phyloP scores from a whole-genome alignment of 92 coral and sea anemone species.

The Blastomussa wellsi region DNA sequence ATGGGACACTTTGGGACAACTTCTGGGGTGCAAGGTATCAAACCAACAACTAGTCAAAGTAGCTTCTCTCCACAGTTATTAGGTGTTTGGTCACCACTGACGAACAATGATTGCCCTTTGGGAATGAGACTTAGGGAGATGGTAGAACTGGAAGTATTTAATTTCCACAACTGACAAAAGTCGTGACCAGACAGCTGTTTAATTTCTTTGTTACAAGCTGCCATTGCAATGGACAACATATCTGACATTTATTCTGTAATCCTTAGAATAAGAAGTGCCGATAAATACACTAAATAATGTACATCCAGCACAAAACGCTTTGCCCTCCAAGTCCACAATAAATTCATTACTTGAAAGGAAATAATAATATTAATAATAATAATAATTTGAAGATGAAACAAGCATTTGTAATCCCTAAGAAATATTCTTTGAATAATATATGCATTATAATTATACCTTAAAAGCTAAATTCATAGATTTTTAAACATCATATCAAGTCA shows the following conservation, averaged over 20 bases:
- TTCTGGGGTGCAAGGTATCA: no score
- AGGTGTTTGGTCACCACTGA: not conserved
- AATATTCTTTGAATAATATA: slow-evolving; percentile 95
- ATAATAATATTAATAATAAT: slow-evolving; percentile 50
- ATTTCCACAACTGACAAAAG: not conserved
- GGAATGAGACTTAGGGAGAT: not conserved
- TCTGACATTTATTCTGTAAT: slow-evolving; percentile 65
- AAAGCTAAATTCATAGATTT: slow-evolving; percentile 92
- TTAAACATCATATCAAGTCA: slow-evolving; percentile 72
- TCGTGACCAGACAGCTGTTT: slow-evolving; percentile 42
- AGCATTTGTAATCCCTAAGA: slow-evolving; percentile 95
- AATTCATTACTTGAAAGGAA: slow-evolving; percentile 78
- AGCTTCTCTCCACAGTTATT: not conserved
- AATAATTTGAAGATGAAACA: slow-evolving; percentile 69
- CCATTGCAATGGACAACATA: slow-evolving; percentile 44
- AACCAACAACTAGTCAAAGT: no score
- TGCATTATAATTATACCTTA: slow-evolving; percentile 84
- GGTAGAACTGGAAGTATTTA: not conserved
- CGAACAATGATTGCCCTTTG: not conserved
- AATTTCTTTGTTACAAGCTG: slow-evolving; percentile 32
- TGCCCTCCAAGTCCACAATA: slow-evolving; percentile 77
- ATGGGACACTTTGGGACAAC: no score
- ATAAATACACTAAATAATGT: slow-evolving; percentile 90
- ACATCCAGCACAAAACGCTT: slow-evolving; percentile 89
- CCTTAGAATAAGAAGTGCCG: slow-evolving; percentile 95